Evolutionary conservation across 2,888 invertebrate species (phyloP).

Genomic region (Corbicula japonica): DNA sequence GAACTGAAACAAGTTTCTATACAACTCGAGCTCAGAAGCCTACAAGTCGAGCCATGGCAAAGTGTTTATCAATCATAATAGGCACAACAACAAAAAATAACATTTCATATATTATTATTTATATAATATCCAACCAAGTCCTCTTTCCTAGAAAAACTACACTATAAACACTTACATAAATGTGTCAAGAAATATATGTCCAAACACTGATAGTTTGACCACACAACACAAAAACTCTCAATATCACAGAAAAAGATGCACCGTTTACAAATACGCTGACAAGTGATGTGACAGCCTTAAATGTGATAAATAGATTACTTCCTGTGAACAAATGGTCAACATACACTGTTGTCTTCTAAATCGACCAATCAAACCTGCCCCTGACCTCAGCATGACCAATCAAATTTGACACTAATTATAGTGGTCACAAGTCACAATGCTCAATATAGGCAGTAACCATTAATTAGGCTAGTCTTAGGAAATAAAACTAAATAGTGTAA

Average conservation of each 20-base stretch:
- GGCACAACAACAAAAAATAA: too few relatives aligned
- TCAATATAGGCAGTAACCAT: slow-evolving; percentile 14
- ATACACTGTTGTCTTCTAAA: too few relatives aligned
- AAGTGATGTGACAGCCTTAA: slow-evolving; percentile 35
- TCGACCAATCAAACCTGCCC: slow-evolving; percentile 24
- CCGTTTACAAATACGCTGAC: slow-evolving; percentile 23
- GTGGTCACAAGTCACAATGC: slow-evolving; percentile 22
- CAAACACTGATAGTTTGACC: too few relatives aligned
- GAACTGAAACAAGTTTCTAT: too few relatives aligned
- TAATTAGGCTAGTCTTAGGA: not conserved
- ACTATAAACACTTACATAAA: too few relatives aligned
- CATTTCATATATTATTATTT: too few relatives aligned
- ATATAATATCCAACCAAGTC: too few relatives aligned
- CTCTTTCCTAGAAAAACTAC: too few relatives aligned
- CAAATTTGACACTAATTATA: slow-evolving; percentile 44
- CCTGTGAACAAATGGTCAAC: slow-evolving; percentile 32
- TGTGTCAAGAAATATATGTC: too few relatives aligned
- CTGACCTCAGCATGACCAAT: slow-evolving; percentile 36
- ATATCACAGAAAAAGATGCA: not conserved
- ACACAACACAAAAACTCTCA: slow-evolving; percentile 1
- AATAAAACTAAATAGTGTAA: not conserved
- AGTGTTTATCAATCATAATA: too few relatives aligned
- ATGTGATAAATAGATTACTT: slow-evolving; percentile 28
- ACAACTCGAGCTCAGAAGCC: too few relatives aligned
- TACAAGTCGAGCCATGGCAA: too few relatives aligned